phyloP scores from a whole-genome alignment of 2,797 vertebrate species.

The Micropoecilia bifurca region DNA sequence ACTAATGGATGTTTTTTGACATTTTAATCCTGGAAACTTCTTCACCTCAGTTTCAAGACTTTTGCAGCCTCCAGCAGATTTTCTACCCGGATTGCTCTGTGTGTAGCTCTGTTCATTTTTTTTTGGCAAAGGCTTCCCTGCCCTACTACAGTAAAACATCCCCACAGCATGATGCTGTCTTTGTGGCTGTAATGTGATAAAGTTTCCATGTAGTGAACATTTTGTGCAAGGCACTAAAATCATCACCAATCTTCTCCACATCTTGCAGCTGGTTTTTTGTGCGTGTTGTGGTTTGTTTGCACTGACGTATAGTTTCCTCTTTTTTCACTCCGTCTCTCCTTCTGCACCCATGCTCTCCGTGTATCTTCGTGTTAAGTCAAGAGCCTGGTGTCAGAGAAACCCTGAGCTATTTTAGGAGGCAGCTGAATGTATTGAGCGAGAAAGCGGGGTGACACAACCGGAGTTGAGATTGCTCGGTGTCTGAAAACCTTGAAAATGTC shows the following conservation, averaged over 20 bases:
- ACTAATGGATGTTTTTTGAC: not conserved
- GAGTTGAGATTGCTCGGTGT: slow-evolving; percentile 60
- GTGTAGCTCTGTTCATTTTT: not conserved
- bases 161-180: not conserved
- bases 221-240: not conserved
- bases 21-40: not conserved
- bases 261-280: slow-evolving; percentile 32
- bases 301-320: slow-evolving; percentile 15
- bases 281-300: slow-evolving; percentile 52
- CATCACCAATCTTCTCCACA: slow-evolving; percentile 8
- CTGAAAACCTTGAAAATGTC: slow-evolving; percentile 64
- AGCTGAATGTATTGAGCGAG: slow-evolving; percentile 64
- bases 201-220: not conserved
- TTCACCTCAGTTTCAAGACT: not conserved
- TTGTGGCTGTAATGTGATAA: not conserved
- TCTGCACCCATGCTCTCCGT: slow-evolving; percentile 38
- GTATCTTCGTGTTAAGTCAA: slow-evolving; percentile 62
- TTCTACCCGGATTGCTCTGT: not conserved
- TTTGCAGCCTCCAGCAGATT: not conserved
- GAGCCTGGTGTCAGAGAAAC: slow-evolving; percentile 65
- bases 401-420: slow-evolving; percentile 74
- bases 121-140: not conserved
- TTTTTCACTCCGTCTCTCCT: slow-evolving; percentile 2
- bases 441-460: slow-evolving; percentile 69
- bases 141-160: not conserved